These are phyloP conservation scores for Melospiza georgiana DNA, from an alignment of 2,113 vertebrate species.

Conservation along the genomic window DNA sequence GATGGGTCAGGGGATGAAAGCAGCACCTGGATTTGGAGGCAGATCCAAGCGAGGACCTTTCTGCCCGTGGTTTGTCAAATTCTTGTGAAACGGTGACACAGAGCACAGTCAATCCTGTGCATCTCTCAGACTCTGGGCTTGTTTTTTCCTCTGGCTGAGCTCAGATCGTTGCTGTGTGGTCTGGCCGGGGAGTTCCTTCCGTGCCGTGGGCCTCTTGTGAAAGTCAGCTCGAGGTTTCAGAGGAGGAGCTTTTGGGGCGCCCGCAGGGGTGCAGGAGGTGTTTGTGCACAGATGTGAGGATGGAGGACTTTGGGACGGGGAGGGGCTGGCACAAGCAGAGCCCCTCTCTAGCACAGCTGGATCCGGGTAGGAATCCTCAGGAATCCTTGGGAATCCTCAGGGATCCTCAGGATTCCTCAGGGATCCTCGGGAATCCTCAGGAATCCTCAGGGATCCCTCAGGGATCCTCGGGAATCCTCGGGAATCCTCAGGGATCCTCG, in stretches of 20 bases:
- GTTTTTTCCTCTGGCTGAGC: neutral
- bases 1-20: neutral
- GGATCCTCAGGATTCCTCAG: fast-evolving
- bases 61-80: neutral
- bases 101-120: neutral
- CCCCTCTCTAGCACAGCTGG: neutral
- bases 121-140: neutral
- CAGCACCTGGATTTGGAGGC: neutral
- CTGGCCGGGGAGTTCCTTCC: neutral
- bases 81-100: neutral
- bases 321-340: neutral
- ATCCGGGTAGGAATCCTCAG: fast-evolving
- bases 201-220: neutral
- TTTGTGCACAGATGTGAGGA: neutral
- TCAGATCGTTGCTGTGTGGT: neutral
- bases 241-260: neutral
- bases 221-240: neutral
- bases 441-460: fast-evolving
- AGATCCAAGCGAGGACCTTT: neutral
- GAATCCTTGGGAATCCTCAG: neutral
- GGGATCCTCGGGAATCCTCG: fast-evolving
- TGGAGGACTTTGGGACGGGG: neutral
- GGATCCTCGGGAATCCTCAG: fast-evolving
- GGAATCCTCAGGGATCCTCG: neutral
- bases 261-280: neutral